Base-by-base conservation (phyloP, 2,113 vertebrate genomes). In the Dromiciops gliroides region DNA sequence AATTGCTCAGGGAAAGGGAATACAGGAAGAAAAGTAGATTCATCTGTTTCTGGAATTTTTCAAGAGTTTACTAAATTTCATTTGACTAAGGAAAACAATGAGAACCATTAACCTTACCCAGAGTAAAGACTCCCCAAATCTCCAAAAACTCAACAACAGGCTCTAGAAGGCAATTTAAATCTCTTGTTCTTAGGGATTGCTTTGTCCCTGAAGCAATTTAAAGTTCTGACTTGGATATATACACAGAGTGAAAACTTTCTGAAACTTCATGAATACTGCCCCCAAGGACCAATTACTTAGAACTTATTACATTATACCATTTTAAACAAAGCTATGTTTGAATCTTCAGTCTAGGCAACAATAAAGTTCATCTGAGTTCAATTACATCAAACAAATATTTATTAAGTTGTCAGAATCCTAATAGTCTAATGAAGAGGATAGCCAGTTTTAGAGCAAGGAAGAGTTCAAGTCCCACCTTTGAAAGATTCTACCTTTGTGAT, bases 201-300 rank as follows among this genome's bases (percentile, higher is more conserved):
- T 4, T 1, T 91, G 9, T 95, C 92, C 94, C 92, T 51, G 47
- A 93, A 95, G 90, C 53, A 50, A 88, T 56, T 97, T 96, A 92
- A 97, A 97, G 94, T 97, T 96, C 91, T 93, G 94, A 89, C 56
- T 92, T 48, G 90, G 3, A 44, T 83, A 44, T 44, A 83, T 83
- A 23, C 19, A 56, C 0, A 95, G 51, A 9, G 83, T 92, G 22
- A 94, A 96, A 97, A 97, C 75, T 96, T 97, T 94, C 53, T 25
- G n/a, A 97, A 96, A 93, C 44, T 93, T 95, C 53, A 94, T 93
- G 44, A 94, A 91, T 50, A 97, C 96, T 96, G 26, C 96, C 95
- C 95, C 93, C 28, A 92, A 97, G 96, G 95, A 24, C 95, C 97
- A 97, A 96, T 97, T 96, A 97, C 75, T 92, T 94, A 89, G 92